Evolutionary conservation across 2,113 vertebrate species (phyloP).

Genomic region (Hippocampus mohnikei): DNA sequence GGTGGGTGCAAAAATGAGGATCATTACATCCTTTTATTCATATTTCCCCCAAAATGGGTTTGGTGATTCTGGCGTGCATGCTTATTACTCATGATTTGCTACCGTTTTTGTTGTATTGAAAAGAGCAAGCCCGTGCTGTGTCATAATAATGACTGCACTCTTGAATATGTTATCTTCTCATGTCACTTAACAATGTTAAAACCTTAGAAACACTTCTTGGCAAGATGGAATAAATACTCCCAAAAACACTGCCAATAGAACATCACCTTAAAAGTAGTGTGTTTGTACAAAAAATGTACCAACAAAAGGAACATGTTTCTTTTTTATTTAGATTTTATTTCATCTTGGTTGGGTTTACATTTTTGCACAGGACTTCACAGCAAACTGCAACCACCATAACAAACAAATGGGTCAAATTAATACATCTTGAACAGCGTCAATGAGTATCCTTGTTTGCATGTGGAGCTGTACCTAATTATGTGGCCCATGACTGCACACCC

Average conservation of each 20-base stretch:
- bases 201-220: too few species aligned
- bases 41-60: background rate
- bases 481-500: background rate
- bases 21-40: background rate
- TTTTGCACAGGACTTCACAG: background rate
- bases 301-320: background rate
- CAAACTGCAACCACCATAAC: background rate
- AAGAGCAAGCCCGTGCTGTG: too few species aligned
- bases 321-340: background rate
- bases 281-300: background rate
- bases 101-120: too few species aligned
- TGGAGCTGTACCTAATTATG: background rate
- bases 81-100: background rate
- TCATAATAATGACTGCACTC: too few species aligned
- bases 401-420: background rate
- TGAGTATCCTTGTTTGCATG: background rate
- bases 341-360: background rate
- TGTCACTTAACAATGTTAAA: too few species aligned
- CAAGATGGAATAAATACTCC: too few species aligned
- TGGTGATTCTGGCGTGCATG: background rate
- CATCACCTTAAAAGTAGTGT: background rate
- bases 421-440: background rate
- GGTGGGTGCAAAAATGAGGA: conserved; percentile 34
- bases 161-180: too few species aligned
- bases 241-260: background rate